Evolutionary conservation across 2,797 vertebrate genomes (phyloP), one percentile per base, ranked within the genome.

Genomic region (Cetoscarus ocellatus): DNA sequence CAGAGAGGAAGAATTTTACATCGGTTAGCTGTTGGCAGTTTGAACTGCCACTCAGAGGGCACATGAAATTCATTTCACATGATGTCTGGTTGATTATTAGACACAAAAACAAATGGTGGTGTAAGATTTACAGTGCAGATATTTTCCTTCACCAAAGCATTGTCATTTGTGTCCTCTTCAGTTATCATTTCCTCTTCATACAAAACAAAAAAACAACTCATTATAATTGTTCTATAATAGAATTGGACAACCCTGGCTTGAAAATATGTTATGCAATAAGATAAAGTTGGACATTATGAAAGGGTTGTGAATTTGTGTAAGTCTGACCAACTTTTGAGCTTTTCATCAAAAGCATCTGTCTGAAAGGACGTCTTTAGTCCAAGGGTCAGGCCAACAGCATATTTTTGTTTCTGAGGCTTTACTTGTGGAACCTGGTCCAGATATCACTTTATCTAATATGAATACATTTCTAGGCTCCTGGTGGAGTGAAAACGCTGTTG

Each of bases 31-130:
- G 27, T 54, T 86, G 79, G 83, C 79, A 80, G 69, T 60, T 38
- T 34, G 39, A 13, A 61, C 63, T 6, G 40, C 62, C 58, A 78
- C 61, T 65, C 72, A 86, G 27, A 27, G 27, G 27, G 27, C 83
- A 89, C 64, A 79, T 87, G 82, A 48, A 69, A 63, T 70, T 85
- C 65, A 86, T 90, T 86, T 80, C 62, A 81, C 18, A 8, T 67
- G 57, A 70, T 43, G 68, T 67, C 80, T 49, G 7, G 66, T 76
- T n/a, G 63, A 79, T 82, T 79, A 89, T 86, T 82, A 77, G 68
- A 84, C 77, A 79, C 62, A 78, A 86, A 85, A 87, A 89, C 76
- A 86, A 82, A 82, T 71, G 45, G 62, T 38, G 14, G 17, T 44
- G 18, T 70, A 42, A 75, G 67, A 79, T 83, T 47, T 45, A 27